These are phyloP conservation scores for Gryllus longicercus DNA, from an alignment of 2,888 invertebrate genomes.

Conservation along the genomic window DNA sequence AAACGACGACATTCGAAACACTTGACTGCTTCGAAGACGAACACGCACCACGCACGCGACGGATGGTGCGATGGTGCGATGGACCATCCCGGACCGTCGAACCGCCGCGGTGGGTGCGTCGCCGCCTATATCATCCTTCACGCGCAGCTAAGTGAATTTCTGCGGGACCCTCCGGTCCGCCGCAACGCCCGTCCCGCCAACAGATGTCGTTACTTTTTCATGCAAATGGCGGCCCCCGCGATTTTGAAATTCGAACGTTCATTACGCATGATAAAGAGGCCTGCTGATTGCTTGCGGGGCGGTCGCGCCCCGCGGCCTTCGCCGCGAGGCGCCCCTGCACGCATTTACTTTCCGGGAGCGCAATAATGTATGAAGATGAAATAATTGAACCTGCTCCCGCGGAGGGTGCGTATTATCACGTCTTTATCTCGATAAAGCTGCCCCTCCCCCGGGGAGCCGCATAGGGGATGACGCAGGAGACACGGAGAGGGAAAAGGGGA, in stretches of 20 bases:
- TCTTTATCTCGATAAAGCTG: background rate
- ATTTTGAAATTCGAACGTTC: constrained; percentile 17
- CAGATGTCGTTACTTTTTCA: background rate
- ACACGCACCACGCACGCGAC: too few relatives aligned
- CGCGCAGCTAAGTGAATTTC: too few relatives aligned
- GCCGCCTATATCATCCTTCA: too few relatives aligned
- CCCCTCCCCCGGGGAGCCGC: background rate
- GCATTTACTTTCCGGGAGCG: background rate
- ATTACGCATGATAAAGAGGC: constrained; percentile 5
- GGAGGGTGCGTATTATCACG: background rate
- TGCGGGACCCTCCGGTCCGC: too few relatives aligned
- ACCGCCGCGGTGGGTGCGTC: too few relatives aligned
- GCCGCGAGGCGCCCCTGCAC: background rate
- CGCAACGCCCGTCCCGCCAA: background rate
- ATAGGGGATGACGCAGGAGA: background rate
- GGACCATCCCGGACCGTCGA: too few relatives aligned
- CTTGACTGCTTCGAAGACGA: too few relatives aligned
- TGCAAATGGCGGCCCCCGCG: background rate
- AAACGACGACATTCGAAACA: too few relatives aligned
- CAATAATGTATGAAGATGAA: constrained; percentile 8
- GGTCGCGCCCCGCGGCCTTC: background rate
- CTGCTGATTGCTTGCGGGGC: background rate
- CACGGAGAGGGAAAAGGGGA: too few relatives aligned
- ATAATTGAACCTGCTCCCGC: background rate
- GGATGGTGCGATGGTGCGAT: too few relatives aligned